These are phyloP conservation scores for Pseudochaenichthys georgianus DNA, from an alignment of 2,797 vertebrate genomes.

Conservation along the genomic window DNA sequence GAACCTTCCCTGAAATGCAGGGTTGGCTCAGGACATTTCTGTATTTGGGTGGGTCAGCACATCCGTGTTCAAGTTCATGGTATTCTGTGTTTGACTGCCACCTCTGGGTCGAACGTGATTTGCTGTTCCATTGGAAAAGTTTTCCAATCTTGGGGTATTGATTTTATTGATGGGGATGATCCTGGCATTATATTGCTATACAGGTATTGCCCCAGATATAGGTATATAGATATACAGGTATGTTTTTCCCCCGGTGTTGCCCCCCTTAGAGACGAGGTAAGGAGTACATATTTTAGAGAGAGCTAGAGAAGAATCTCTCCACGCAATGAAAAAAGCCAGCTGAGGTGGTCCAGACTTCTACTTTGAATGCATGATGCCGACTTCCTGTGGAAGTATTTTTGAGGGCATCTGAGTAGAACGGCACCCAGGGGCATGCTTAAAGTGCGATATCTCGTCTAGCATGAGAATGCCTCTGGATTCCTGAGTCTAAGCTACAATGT, in stretches of 20 bases:
- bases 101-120: background rate
- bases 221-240: too few species aligned
- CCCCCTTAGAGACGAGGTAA: too few species aligned
- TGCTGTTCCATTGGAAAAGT: background rate
- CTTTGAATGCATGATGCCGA: background rate
- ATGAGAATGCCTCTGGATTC: background rate
- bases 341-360: slow-evolving; percentile 1
- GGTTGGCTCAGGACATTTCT: background rate
- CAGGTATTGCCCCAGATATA: too few species aligned
- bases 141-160: background rate
- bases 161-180: background rate
- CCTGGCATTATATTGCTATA: background rate
- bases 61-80: background rate
- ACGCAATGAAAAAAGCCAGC: background rate
- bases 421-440: background rate
- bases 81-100: background rate
- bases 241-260: too few species aligned
- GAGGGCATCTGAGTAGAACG: background rate
- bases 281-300: too few species aligned
- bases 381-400: slow-evolving; percentile 1
- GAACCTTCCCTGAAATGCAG: background rate
- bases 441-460: background rate
- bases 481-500: background rate
- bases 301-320: background rate
- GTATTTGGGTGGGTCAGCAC: background rate